Conservation (phyloP, 2,113 vertebrate genomes). For the Acanthochromis polyacanthus region DNA sequence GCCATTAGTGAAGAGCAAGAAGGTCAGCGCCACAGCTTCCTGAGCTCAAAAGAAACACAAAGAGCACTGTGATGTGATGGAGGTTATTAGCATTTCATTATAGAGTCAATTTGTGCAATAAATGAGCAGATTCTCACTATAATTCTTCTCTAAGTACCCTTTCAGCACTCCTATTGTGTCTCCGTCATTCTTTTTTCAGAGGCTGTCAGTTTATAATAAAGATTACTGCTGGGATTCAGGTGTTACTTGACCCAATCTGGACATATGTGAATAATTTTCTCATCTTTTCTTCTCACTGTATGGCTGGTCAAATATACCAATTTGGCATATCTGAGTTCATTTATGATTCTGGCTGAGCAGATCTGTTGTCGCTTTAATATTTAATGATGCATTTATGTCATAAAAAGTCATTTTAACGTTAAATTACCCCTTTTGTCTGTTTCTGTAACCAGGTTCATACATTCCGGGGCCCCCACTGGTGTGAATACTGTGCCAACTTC, state of each 20-base stretch:
- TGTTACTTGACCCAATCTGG: slow-evolving; percentile 2
- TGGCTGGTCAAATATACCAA: neutral
- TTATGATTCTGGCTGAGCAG: neutral
- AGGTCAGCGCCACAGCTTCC: slow-evolving; percentile 31
- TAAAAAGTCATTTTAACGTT: neutral
- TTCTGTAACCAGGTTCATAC: slow-evolving; percentile 90
- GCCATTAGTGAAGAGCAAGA: slow-evolving; percentile 35
- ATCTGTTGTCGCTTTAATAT: neutral
- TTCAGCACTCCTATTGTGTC: slow-evolving; percentile 37
- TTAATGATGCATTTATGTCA: neutral
- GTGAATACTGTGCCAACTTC: slow-evolving; percentile 99
- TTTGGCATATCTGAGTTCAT: neutral
- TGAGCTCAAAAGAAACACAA: slow-evolving; percentile 27
- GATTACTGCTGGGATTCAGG: slow-evolving; percentile 14
- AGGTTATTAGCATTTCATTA: slow-evolving; percentile 62
- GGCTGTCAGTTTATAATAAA: slow-evolving; percentile 6
- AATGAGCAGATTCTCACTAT: slow-evolving; percentile 37
- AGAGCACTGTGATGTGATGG: slow-evolving; percentile 14
- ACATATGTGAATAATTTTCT: neutral
- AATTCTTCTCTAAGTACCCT: slow-evolving; percentile 13
- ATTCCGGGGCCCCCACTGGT: slow-evolving; percentile 98
- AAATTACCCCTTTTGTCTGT: neutral
- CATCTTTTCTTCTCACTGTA: slow-evolving; percentile 1
- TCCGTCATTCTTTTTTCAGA: slow-evolving; percentile 11
- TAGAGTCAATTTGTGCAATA: slow-evolving; percentile 37